A percentile compares a stretch with the other conserved stretches of the same genome.
Conservation (phyloP, 2,113 vertebrate genomes). For the Microtus ochrogaster region DNA sequence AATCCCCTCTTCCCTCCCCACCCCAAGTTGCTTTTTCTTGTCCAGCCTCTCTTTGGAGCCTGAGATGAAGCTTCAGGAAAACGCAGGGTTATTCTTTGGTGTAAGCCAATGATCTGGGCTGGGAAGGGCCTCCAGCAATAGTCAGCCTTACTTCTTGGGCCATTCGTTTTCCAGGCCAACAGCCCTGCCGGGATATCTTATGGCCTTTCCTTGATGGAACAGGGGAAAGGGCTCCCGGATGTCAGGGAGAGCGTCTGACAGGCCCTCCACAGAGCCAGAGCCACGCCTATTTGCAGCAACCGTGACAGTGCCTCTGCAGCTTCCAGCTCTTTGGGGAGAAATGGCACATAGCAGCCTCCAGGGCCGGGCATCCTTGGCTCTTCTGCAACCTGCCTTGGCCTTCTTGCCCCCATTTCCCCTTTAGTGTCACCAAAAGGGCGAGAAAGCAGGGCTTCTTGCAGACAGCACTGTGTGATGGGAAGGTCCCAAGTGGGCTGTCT, state of each 20-base stretch:
- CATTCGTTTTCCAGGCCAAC: neutral
- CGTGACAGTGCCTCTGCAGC: neutral
- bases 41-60: neutral
- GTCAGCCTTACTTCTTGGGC: neutral
- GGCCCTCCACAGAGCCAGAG: constrained; percentile 6
- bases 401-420: neutral
- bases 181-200: neutral
- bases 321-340: neutral
- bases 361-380: neutral
- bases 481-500: neutral
- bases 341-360: neutral
- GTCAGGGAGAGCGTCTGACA: neutral
- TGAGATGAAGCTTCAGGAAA: neutral
- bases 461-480: neutral
- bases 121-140: neutral
- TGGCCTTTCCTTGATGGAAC: neutral
- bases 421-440: too few relatives aligned
- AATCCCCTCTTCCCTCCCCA: constrained; percentile 38
- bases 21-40: neutral
- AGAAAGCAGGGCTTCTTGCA: neutral
- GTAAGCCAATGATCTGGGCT: neutral
- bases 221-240: neutral
- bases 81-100: neutral
- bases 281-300: constrained; percentile 77
- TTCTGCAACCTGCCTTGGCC: neutral